phyloP scores from a whole-genome alignment of 2,797 vertebrate genomes.

The Champsocephalus gunnari region DNA sequence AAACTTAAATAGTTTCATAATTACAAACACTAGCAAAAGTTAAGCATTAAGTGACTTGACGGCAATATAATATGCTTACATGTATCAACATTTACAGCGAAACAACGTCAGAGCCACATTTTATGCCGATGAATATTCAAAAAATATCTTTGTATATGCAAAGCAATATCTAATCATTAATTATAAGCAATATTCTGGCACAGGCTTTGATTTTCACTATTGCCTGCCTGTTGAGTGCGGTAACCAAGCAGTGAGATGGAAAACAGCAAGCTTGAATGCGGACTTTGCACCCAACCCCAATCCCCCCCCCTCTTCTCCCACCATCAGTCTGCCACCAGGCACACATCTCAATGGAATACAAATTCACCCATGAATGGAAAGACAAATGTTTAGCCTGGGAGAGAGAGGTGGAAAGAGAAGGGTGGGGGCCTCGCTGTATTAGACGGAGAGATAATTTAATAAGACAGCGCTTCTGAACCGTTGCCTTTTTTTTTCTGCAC shows the following conservation, averaged over 20 bases:
- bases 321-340: slow-evolving; percentile 61
- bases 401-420: slow-evolving; percentile 71
- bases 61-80: too few relatives aligned
- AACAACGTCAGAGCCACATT: background rate
- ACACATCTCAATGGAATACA: slow-evolving; percentile 76
- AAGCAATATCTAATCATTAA: background rate
- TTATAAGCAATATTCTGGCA: slow-evolving; percentile 11
- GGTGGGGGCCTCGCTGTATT: slow-evolving; percentile 65
- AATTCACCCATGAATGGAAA: slow-evolving; percentile 83
- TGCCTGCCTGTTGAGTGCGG: slow-evolving; percentile 39
- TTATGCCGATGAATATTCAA: slow-evolving; percentile 7
- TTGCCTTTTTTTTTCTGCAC: background rate
- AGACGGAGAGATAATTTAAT: slow-evolving; percentile 78
- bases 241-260: slow-evolving; percentile 59
- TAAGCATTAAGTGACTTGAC: too few relatives aligned
- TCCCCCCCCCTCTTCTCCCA: background rate
- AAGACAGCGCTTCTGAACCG: slow-evolving; percentile 67
- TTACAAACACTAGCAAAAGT: background rate
- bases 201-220: slow-evolving; percentile 28
- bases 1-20: background rate
- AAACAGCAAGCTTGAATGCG: slow-evolving; percentile 43
- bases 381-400: slow-evolving; percentile 81
- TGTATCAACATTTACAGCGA: too few relatives aligned
- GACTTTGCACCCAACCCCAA: slow-evolving; percentile 70
- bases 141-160: background rate